A percentile compares a stretch with the other conserved stretches of the same genome.
Conservation (phyloP, 2,113 vertebrate genomes). For the Lagopus leucura region DNA sequence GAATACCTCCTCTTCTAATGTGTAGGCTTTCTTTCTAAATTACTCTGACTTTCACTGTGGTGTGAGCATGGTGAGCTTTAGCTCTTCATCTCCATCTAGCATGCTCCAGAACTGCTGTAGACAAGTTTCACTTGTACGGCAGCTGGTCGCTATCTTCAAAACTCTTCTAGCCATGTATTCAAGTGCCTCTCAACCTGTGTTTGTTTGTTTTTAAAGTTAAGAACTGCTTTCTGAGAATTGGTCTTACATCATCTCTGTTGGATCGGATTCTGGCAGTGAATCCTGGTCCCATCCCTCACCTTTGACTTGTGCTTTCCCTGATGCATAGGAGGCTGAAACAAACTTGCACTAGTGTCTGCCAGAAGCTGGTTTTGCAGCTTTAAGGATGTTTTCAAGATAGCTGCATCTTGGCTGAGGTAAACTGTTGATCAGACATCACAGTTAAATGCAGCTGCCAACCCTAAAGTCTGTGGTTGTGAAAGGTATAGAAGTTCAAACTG, state of each 20-base stretch:
- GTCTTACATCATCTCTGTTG: neutral
- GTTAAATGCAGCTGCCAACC: neutral
- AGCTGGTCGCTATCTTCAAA: neutral
- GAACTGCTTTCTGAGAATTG: neutral
- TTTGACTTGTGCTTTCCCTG: neutral
- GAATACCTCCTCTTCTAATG: neutral
- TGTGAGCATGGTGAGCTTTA: neutral
- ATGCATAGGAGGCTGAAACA: neutral
- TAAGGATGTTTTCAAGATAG: neutral
- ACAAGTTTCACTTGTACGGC: too few species aligned
- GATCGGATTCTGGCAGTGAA: neutral
- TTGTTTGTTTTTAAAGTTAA: neutral
- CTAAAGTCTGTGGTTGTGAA: neutral
- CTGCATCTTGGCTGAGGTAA: neutral
- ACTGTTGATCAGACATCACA: neutral
- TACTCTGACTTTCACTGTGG: neutral
- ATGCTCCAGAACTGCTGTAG: neutral
- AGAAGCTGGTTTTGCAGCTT: conserved; percentile 7
- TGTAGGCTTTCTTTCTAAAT: neutral
- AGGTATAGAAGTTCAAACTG: neutral
- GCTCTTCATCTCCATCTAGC: neutral
- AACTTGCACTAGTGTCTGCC: neutral
- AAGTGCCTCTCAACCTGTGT: neutral
- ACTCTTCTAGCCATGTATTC: neutral
- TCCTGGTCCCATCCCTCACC: neutral